These are phyloP conservation scores for Cardiocondyla obscurior DNA, from an alignment of 1,140 invertebrate genomes.

Conservation along the genomic window DNA sequence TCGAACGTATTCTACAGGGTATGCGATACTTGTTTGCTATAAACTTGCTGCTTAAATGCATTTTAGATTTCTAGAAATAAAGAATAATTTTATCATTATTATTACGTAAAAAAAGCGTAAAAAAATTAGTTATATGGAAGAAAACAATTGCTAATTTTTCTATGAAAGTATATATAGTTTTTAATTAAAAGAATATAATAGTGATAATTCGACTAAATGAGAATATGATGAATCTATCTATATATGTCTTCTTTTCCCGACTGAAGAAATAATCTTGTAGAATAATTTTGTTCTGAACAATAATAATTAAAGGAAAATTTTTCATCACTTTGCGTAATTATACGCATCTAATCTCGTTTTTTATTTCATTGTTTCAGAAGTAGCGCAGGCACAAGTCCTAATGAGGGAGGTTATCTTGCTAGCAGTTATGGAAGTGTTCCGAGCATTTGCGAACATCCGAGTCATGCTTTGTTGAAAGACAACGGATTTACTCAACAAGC, in stretches of 20 bases:
- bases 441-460: constrained; percentile 96
- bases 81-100: not conserved
- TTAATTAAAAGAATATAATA: not conserved
- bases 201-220: not conserved
- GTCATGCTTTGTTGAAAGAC: constrained; percentile 97
- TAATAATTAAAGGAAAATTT: not conserved
- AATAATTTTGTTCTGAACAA: constrained; percentile 14
- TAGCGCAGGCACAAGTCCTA: constrained; percentile 90
- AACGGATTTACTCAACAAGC: constrained; percentile 99
- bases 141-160: not conserved
- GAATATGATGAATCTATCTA: not conserved
- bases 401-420: constrained; percentile 85
- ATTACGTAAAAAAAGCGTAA: not conserved
- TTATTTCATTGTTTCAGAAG: constrained; percentile 83
- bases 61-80: not conserved
- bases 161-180: not conserved
- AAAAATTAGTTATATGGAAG: not conserved
- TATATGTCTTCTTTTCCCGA: constrained; percentile 47
- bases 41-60: not conserved
- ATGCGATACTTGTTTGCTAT: constrained; percentile 45
- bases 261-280: constrained; percentile 22
- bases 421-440: constrained; percentile 90
- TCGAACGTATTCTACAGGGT: constrained; percentile 90
- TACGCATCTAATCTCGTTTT: not conserved
- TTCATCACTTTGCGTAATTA: not conserved